A percentile compares a stretch with the other conserved stretches of the same genome.
Evolutionary conservation across 1,140 invertebrate species (phyloP).

Genomic region (Pseudomyrmex concolor): DNA sequence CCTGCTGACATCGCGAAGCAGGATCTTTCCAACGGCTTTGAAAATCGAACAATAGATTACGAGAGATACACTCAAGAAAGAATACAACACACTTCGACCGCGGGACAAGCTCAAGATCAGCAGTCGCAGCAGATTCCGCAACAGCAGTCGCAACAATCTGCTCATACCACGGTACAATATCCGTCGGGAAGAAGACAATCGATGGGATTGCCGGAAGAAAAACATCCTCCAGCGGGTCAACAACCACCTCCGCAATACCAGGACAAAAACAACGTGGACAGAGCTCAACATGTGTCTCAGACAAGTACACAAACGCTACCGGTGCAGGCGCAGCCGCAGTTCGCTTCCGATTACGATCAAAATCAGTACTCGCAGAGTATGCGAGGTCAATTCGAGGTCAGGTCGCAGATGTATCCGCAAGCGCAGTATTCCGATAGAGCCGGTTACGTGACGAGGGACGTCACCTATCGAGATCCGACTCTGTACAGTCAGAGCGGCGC

Average conservation of each 20-base stretch:
- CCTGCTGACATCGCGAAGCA: slow-evolving; percentile 71
- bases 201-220: slow-evolving; percentile 76
- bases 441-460: slow-evolving; percentile 81
- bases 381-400: slow-evolving; percentile 79
- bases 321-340: slow-evolving; percentile 80
- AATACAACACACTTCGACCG: slow-evolving; percentile 40
- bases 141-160: slow-evolving; percentile 62
- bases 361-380: slow-evolving; percentile 80
- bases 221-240: slow-evolving; percentile 76
- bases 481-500: slow-evolving; percentile 76
- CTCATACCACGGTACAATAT: slow-evolving; percentile 61
- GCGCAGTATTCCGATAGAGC: slow-evolving; percentile 78
- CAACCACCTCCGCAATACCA: slow-evolving; percentile 77
- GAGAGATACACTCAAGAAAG: slow-evolving; percentile 73
- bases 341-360: slow-evolving; percentile 79
- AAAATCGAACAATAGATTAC: slow-evolving; percentile 78
- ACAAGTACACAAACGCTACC: slow-evolving; percentile 80
- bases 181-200: slow-evolving; percentile 74
- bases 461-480: slow-evolving; percentile 77
- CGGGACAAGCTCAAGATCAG: slow-evolving; percentile 45
- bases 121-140: slow-evolving; percentile 25
- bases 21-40: slow-evolving; percentile 83
- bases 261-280: slow-evolving; percentile 77
- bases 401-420: slow-evolving; percentile 80
- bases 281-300: slow-evolving; percentile 79